Evolutionary conservation across 2,888 invertebrate genomes (phyloP).

Genomic region (Himalopsyche kuldschensis): DNA sequence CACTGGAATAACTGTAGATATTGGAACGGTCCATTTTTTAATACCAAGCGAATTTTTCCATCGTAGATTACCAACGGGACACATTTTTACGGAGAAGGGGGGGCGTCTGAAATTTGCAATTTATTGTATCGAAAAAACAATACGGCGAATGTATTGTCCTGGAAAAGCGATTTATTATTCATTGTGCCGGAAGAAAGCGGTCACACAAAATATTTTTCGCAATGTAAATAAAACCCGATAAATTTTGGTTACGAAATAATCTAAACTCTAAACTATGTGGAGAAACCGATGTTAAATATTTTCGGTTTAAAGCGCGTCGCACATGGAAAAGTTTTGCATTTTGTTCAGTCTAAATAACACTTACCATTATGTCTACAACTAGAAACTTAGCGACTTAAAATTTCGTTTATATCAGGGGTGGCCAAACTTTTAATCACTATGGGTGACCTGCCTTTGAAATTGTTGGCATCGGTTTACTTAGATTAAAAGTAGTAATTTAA

Average conservation of each 20-base stretch:
- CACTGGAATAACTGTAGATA: slow-evolving; percentile 2
- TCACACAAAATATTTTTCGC: neutral
- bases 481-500: too few relatives aligned
- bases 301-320: too few relatives aligned
- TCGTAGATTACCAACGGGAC: slow-evolving; percentile 12
- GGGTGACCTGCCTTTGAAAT: too few relatives aligned
- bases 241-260: neutral
- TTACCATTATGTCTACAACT: too few relatives aligned
- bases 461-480: too few relatives aligned
- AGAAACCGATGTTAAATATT: too few relatives aligned
- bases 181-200: slow-evolving; percentile 17
- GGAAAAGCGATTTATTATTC: slow-evolving; percentile 31
- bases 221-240: neutral
- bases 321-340: too few relatives aligned
- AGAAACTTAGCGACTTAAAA: too few relatives aligned
- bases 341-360: too few relatives aligned
- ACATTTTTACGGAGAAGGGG: slow-evolving; percentile 7
- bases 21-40: slow-evolving; percentile 1
- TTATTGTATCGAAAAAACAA: slow-evolving; percentile 31
- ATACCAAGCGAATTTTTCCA: slow-evolving; percentile 6
- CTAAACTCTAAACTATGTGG: neutral
- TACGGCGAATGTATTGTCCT: slow-evolving; percentile 9
- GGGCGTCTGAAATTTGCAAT: slow-evolving; percentile 26
- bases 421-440: too few relatives aligned
- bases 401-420: too few relatives aligned